These are phyloP conservation scores for Nerophis lumbriciformis DNA, from an alignment of 2,113 vertebrate genomes.

Conservation along the genomic window DNA sequence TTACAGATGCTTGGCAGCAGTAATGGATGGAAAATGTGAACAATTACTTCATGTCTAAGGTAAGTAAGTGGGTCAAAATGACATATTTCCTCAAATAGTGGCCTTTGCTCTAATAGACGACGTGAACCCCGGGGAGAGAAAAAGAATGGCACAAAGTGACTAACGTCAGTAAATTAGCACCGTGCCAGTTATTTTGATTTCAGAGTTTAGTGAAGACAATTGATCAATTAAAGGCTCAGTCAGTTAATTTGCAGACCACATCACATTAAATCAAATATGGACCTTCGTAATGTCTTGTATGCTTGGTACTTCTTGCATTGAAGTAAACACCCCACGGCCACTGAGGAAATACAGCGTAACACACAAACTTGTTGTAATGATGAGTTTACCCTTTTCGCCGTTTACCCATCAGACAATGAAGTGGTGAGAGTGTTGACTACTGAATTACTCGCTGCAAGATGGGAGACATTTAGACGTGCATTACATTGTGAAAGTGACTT, in stretches of 20 bases:
- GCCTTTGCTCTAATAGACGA: background rate
- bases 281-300: background rate
- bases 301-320: background rate
- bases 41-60: background rate
- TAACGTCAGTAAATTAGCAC: too few relatives aligned
- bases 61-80: slow-evolving; percentile 13
- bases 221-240: too few relatives aligned
- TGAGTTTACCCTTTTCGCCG: slow-evolving; percentile 54
- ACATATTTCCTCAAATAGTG: background rate
- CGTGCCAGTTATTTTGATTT: too few relatives aligned
- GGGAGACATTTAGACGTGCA: background rate
- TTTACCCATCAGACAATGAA: slow-evolving; percentile 66
- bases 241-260: too few relatives aligned
- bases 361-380: slow-evolving; percentile 18
- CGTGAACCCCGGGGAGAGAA: background rate
- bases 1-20: slow-evolving; percentile 2
- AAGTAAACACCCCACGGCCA: background rate
- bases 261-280: background rate
- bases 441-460: slow-evolving; percentile 44
- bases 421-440: slow-evolving; percentile 57
- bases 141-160: too few relatives aligned
- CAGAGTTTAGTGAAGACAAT: too few relatives aligned
- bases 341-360: background rate
- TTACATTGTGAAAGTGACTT: background rate
- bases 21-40: background rate